A percentile compares a stretch with the other conserved stretches of the same genome.
These are phyloP conservation scores for Pipa parva DNA, from an alignment of 2,113 vertebrate genomes.

Conservation along the genomic window DNA sequence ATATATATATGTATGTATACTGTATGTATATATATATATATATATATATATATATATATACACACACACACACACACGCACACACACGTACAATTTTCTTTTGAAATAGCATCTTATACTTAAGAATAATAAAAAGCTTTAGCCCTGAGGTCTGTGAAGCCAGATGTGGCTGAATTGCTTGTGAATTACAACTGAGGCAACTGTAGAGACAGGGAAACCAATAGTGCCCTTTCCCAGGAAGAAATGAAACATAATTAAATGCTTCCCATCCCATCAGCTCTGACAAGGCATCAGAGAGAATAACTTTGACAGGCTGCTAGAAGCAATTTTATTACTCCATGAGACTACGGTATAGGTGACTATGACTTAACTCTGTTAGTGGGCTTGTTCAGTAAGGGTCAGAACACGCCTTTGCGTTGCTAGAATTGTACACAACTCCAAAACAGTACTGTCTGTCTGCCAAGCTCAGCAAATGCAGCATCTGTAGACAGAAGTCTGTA, in stretches of 20 bases:
- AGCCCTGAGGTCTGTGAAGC: neutral
- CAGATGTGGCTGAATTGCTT: neutral
- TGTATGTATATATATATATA: too few species aligned
- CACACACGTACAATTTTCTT: neutral
- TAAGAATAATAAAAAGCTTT: neutral
- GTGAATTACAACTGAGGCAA: neutral
- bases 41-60: too few species aligned
- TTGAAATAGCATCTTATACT: neutral
- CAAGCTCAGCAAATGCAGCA: too few species aligned
- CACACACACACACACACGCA: too few species aligned
- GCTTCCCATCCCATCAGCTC: neutral
- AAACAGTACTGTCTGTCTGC: too few species aligned
- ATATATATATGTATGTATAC: too few species aligned
- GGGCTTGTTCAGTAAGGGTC: too few species aligned
- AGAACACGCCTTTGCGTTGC: too few species aligned
- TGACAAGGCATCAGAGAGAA: neutral
- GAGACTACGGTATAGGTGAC: neutral
- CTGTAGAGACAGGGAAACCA: neutral
- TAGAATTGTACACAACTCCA: too few species aligned
- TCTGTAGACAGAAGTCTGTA: too few species aligned
- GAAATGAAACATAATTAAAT: slow-evolving; percentile 2
- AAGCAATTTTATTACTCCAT: too few species aligned
- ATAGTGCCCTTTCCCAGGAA: slow-evolving; percentile 4
- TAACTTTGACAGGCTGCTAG: neutral
- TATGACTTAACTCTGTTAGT: too few species aligned